Evolutionary conservation across 1,140 invertebrate genomes (phyloP).

Genomic region (Lepidurus packardi): DNA sequence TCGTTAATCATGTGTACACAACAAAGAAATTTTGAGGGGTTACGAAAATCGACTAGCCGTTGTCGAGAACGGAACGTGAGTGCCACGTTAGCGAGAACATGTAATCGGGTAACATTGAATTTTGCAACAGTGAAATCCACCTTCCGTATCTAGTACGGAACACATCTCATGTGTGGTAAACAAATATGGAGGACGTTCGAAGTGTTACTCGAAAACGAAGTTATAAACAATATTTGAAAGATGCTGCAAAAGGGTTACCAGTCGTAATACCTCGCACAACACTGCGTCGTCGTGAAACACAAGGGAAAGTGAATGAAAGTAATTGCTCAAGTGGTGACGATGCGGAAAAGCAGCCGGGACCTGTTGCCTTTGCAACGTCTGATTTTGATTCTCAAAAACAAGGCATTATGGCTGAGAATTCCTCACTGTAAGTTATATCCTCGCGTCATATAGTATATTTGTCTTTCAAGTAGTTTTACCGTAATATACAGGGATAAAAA

Average conservation of each 20-base stretch:
- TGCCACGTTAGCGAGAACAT: no score
- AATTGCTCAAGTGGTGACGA: slow-evolving; percentile 1
- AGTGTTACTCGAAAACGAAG: slow-evolving; percentile 5
- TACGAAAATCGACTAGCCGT: no score
- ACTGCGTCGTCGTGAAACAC: not conserved
- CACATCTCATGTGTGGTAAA: not conserved
- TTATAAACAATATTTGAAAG: slow-evolving; percentile 8
- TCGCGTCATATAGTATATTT: not conserved
- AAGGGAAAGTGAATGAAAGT: not conserved
- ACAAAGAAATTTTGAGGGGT: no score
- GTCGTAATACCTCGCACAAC: slow-evolving; percentile 4
- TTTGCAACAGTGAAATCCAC: no score
- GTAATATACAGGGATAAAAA: not conserved
- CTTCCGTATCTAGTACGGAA: no score
- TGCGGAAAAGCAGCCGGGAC: not conserved
- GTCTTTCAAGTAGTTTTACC: not conserved
- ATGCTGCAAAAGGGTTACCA: not conserved
- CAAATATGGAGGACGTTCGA: not conserved
- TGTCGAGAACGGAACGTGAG: no score
- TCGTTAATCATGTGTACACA: no score
- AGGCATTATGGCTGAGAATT: not conserved
- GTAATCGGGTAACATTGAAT: no score
- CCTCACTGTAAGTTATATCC: not conserved
- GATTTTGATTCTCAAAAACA: slow-evolving; percentile 1
- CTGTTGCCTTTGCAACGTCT: slow-evolving; percentile 4